phyloP scores from a whole-genome alignment of 2,888 invertebrate genomes.

The Cantharis flavilabris region DNA sequence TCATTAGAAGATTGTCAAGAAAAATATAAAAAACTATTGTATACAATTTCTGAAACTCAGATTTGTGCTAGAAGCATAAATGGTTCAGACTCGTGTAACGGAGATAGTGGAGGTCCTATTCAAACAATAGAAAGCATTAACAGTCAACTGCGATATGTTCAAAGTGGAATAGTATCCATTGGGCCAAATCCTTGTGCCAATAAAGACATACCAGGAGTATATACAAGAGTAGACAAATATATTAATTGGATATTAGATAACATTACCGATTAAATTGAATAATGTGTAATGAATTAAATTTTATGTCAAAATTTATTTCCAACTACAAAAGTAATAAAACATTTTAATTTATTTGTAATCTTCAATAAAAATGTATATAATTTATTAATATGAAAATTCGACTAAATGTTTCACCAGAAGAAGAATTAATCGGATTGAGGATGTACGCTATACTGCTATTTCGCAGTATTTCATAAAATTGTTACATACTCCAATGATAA shows the following conservation, averaged over 20 bases:
- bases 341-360: neutral
- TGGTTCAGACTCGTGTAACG: constrained; percentile 66
- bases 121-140: constrained; percentile 43
- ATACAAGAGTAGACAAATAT: constrained; percentile 67
- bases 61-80: constrained; percentile 67
- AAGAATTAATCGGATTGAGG: neutral
- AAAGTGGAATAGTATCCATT: constrained; percentile 62
- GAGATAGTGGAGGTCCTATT: constrained; percentile 73
- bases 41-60: constrained; percentile 49
- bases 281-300: too few species aligned
- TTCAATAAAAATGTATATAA: neutral
- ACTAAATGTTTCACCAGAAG: neutral
- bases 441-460: too few species aligned
- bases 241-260: constrained; percentile 66
- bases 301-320: neutral
- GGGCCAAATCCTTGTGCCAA: constrained; percentile 55
- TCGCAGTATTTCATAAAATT: too few species aligned
- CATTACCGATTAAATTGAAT: neutral
- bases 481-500: too few species aligned
- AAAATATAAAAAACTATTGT: constrained; percentile 40
- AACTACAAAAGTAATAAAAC: neutral
- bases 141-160: constrained; percentile 58
- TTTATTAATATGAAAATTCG: too few species aligned
- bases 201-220: constrained; percentile 71
- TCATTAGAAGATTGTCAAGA: constrained; percentile 45